Evolutionary conservation across 2,888 invertebrate species (phyloP).

Genomic region (Acleris laterana): DNA sequence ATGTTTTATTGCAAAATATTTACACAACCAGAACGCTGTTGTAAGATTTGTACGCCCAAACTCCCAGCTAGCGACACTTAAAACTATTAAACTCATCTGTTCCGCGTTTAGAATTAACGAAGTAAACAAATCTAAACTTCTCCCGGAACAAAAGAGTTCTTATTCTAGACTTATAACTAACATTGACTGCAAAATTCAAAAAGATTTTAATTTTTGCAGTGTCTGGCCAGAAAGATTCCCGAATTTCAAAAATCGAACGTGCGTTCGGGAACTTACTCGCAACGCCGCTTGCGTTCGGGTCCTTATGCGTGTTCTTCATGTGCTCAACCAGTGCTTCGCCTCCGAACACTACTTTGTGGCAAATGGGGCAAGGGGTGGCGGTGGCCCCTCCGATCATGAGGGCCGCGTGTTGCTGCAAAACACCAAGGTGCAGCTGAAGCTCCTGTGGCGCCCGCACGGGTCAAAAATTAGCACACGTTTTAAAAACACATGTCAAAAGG

Average conservation of each 20-base stretch:
- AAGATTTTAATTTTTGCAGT: slow-evolving; percentile 4
- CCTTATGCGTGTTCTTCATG: slow-evolving; percentile 98
- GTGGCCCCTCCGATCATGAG: slow-evolving; percentile 95
- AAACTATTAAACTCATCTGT: slow-evolving; percentile 71
- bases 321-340: slow-evolving; percentile 97
- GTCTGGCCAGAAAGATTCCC: slow-evolving; percentile 1
- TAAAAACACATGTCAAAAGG: slow-evolving; percentile 43
- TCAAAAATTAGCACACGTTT: slow-evolving; percentile 73
- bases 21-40: slow-evolving; percentile 39
- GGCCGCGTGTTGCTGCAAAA: slow-evolving; percentile 97
- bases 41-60: slow-evolving; percentile 46
- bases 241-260: slow-evolving; percentile 47
- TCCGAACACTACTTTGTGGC: slow-evolving; percentile 97
- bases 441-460: slow-evolving; percentile 86
- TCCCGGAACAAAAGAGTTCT: slow-evolving; percentile 47
- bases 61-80: slow-evolving; percentile 79
- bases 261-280: slow-evolving; percentile 90
- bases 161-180: slow-evolving; percentile 34
- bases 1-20: slow-evolving; percentile 55
- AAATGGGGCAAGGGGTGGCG: slow-evolving; percentile 95
- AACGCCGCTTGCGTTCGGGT: slow-evolving; percentile 94
- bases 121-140: slow-evolving; percentile 30
- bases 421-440: slow-evolving; percentile 96
- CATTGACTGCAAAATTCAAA: slow-evolving; percentile 23
- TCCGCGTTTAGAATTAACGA: slow-evolving; percentile 39